Evolutionary conservation across 92 coral and sea anemone genomes (phyloP).

Genomic region (Zoanthus gigantus): DNA sequence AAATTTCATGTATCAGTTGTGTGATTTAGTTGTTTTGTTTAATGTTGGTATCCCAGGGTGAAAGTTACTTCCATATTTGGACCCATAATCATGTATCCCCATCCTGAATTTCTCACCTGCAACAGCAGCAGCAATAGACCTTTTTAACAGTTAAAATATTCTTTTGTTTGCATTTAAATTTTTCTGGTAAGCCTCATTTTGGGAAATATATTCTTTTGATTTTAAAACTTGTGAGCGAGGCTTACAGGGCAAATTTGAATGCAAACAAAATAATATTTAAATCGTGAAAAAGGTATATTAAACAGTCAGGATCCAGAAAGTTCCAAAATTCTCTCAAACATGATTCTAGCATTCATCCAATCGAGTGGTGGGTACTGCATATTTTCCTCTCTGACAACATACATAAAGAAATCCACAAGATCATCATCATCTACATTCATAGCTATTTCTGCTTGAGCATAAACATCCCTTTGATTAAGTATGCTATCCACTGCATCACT

Average conservation of each 20-base stretch:
- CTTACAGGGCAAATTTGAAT: too few relatives aligned
- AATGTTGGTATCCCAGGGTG: slow-evolving; percentile 10
- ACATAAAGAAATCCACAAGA: slow-evolving; percentile 44
- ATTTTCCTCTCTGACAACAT: slow-evolving; percentile 52
- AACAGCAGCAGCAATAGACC: background rate
- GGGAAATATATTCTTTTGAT: background rate
- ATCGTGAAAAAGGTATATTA: background rate
- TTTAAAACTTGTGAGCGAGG: too few relatives aligned
- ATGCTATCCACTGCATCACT: slow-evolving; percentile 33
- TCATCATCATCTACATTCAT: slow-evolving; percentile 48
- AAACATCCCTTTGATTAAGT: slow-evolving; percentile 58
- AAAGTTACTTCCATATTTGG: slow-evolving; percentile 4
- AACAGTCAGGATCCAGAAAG: slow-evolving; percentile 29
- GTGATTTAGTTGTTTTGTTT: slow-evolving; percentile 2
- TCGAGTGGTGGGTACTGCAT: slow-evolving; percentile 57
- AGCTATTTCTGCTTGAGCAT: slow-evolving; percentile 50
- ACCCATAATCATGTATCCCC: background rate
- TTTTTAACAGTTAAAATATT: background rate
- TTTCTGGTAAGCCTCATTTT: background rate
- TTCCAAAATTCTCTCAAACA: slow-evolving; percentile 52
- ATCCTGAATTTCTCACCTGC: background rate
- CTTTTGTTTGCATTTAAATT: too few relatives aligned
- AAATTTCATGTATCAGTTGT: background rate
- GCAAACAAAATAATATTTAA: too few relatives aligned
- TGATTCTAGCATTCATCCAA: slow-evolving; percentile 37